phyloP scores from a whole-genome alignment of 2,113 vertebrate species.

The Phalacrocorax brasilianus region DNA sequence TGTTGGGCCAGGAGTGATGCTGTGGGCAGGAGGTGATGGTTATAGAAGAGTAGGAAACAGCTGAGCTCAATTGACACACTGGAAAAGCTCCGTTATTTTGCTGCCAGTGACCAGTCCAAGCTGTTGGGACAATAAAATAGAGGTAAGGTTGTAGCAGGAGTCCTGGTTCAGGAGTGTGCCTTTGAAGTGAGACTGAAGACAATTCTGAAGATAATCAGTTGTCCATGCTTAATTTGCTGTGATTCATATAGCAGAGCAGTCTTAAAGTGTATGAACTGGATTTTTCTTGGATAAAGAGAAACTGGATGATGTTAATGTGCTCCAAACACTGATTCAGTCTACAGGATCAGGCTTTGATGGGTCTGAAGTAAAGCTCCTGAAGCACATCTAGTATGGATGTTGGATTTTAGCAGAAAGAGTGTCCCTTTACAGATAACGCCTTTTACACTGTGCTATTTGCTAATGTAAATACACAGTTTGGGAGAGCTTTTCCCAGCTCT shows the following conservation, averaged over 20 bases:
- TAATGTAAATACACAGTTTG: background rate
- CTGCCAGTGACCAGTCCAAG: background rate
- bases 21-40: background rate
- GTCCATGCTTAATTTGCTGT: background rate
- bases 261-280: background rate
- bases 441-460: background rate
- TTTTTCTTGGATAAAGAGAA: background rate
- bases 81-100: background rate
- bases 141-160: background rate
- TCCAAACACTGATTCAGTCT: background rate
- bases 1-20: background rate
- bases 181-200: background rate
- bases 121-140: background rate
- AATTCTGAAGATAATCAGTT: background rate
- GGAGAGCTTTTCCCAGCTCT: background rate
- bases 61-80: background rate
- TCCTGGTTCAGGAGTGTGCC: background rate
- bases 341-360: accelerated
- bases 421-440: background rate
- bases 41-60: background rate
- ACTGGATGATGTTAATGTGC: background rate
- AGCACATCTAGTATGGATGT: background rate
- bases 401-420: background rate
- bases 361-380: background rate
- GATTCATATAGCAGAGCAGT: background rate